A percentile compares a stretch with the other conserved stretches of the same genome.
phyloP scores from a whole-genome alignment of 2,888 invertebrate species.

The Daptonema setosum region DNA sequence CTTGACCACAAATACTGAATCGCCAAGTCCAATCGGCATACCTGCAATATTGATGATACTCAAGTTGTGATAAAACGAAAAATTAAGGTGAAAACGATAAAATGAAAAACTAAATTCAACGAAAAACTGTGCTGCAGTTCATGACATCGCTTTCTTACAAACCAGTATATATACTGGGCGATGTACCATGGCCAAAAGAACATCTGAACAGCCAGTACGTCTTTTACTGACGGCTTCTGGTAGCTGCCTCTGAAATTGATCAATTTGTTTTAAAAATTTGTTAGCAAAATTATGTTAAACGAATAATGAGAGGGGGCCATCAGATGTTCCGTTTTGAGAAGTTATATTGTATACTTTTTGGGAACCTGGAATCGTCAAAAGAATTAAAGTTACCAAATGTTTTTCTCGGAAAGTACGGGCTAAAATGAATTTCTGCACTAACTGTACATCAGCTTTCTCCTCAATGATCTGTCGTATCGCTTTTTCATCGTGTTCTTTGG shows the following conservation, averaged over 20 bases:
- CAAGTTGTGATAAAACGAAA: no score
- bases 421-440: conserved; percentile 5
- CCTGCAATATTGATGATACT: no score
- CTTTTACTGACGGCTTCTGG: conserved; percentile 51
- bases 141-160: no score
- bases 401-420: background rate
- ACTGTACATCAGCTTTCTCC: conserved; percentile 66
- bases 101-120: no score
- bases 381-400: no score
- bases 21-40: conserved; percentile 56
- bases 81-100: no score
- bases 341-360: no score
- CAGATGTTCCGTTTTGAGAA: no score
- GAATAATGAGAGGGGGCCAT: no score
- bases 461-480: conserved; percentile 56
- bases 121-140: no score
- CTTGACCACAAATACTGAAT: conserved; percentile 47
- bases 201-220: conserved; percentile 61
- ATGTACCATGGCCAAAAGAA: conserved; percentile 53
- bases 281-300: background rate
- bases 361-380: no score
- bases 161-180: conserved; percentile 47
- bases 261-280: no score
- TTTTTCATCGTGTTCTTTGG: conserved; percentile 51
- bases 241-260: conserved; percentile 47